Evolutionary conservation across 2,113 vertebrate genomes (phyloP).

Genomic region (Oriolus oriolus): DNA sequence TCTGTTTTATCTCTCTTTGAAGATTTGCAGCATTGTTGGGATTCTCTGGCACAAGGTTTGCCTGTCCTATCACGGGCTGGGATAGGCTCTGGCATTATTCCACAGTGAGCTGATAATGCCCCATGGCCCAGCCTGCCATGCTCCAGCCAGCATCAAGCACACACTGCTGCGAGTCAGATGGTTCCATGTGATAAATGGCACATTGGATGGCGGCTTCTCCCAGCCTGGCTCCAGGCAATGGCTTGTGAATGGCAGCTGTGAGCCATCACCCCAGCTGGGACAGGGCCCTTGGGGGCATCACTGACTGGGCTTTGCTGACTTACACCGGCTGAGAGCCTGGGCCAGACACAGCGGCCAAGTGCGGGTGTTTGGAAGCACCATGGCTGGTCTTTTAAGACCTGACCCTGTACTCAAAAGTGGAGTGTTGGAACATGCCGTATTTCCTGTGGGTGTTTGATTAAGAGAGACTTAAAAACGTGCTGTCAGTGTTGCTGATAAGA

Average conservation of each 20-base stretch:
- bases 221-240: not conserved
- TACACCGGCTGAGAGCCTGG: not conserved
- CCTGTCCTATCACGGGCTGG: not conserved
- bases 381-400: fast-evolving
- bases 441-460: not conserved
- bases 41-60: slow-evolving; percentile 38
- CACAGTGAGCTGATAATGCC: not conserved
- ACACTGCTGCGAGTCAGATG: not conserved
- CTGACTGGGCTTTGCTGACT: not conserved
- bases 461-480: not conserved
- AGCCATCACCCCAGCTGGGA: not conserved
- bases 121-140: not conserved
- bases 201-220: not conserved
- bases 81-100: not conserved
- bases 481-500: not conserved
- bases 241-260: not conserved
- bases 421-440: fast-evolving
- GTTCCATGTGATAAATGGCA: fast-evolving
- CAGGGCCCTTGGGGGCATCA: fast-evolving
- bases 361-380: not conserved
- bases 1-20: slow-evolving; percentile 33
- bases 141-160: not conserved
- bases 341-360: fast-evolving
- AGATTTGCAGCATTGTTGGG: slow-evolving; percentile 32
- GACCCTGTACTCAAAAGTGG: not conserved